Conservation (phyloP, 2,797 vertebrate genomes). For the Acipenser transmontanus region DNA sequence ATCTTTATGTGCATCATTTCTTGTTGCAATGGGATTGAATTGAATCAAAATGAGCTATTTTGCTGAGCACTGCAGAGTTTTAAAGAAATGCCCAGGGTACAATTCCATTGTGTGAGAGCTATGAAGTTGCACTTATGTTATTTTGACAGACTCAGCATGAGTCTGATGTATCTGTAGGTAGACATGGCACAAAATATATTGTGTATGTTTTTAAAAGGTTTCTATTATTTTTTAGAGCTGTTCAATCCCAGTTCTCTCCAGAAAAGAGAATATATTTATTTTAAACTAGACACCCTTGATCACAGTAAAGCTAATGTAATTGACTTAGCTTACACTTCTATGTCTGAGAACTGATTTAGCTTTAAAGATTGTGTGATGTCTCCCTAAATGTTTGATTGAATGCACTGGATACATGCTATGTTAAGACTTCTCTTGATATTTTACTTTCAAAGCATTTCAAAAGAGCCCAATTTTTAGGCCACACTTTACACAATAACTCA, state of each 20-base stretch:
- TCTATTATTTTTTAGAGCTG: conserved; percentile 42
- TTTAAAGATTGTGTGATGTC: neutral
- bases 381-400: neutral
- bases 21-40: conserved; percentile 26
- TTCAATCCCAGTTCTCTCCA: conserved; percentile 33
- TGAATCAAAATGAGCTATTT: conserved; percentile 23
- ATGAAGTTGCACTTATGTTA: conserved; percentile 30
- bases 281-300: neutral
- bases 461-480: too few species aligned
- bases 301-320: neutral
- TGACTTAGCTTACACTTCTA: neutral
- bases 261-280: conserved; percentile 33
- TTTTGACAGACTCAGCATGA: conserved; percentile 57
- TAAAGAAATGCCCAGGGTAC: conserved; percentile 46
- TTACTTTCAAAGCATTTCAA: neutral
- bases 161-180: conserved; percentile 51
- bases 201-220: conserved; percentile 52
- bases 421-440: neutral
- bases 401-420: neutral
- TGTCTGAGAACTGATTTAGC: neutral
- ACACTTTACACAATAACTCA: too few species aligned
- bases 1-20: conserved; percentile 15
- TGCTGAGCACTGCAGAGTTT: conserved; percentile 43
- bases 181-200: conserved; percentile 41
- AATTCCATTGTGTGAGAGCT: conserved; percentile 36